Percentiles rank a stretch among this genome's conserved stretches.
These are phyloP conservation scores for Cephalopholis sonnerati DNA, from an alignment of 2,113 vertebrate genomes.

Conservation along the genomic window DNA sequence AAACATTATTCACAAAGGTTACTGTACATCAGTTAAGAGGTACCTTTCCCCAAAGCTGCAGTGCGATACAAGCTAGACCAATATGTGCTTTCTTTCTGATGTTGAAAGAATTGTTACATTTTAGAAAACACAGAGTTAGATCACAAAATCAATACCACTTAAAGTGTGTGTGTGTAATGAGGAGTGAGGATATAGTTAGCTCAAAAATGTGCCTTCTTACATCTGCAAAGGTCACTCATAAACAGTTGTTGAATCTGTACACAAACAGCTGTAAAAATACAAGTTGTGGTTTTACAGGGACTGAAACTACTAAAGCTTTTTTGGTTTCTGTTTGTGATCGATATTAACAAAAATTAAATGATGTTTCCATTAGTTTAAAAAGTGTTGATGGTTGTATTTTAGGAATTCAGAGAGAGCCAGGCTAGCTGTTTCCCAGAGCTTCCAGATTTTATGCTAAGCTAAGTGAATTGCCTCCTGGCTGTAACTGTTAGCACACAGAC, in stretches of 20 bases:
- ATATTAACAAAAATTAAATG: background rate
- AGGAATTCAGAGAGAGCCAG: background rate
- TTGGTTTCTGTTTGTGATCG: background rate
- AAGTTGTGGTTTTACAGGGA: too few relatives aligned
- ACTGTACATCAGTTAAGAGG: slow-evolving; percentile 1
- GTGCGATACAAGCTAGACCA: background rate
- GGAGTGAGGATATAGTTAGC: background rate
- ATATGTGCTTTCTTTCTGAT: background rate
- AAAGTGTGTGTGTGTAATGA: too few relatives aligned
- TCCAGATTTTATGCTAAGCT: too few relatives aligned
- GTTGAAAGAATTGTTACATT: background rate
- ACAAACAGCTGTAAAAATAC: background rate
- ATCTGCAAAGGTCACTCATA: background rate
- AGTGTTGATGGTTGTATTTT: background rate
- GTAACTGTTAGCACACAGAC: too few relatives aligned
- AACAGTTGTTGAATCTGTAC: background rate
- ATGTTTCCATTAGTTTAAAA: background rate
- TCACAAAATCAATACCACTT: background rate
- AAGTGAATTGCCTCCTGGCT: too few relatives aligned
- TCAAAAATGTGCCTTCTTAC: background rate
- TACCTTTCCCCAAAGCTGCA: background rate
- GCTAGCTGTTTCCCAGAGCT: background rate
- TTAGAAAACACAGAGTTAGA: background rate
- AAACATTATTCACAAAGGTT: background rate
- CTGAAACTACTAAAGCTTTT: background rate